A percentile compares a stretch with the other conserved stretches of the same genome.
Conservation (phyloP, 2,113 vertebrate species). For the Poeciliopsis retropinna region DNA sequence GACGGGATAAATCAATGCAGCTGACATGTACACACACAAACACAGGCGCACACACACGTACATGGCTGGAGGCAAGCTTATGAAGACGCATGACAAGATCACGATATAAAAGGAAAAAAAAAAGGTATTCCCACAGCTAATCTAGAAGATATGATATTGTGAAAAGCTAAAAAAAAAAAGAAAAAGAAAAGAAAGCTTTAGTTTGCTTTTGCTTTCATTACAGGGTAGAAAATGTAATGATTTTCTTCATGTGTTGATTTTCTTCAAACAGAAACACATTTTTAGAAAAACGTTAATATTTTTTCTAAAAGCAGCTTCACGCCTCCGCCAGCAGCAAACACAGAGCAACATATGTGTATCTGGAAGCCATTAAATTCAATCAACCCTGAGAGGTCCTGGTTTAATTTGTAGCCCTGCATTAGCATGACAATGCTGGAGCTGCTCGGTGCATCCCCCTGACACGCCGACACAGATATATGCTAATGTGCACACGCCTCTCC, state of each 20-base stretch:
- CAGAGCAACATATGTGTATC: not conserved
- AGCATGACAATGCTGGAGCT: constrained; percentile 66
- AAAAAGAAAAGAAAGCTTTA: no score
- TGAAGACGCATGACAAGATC: not conserved
- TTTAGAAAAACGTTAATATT: not conserved
- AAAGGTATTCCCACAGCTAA: not conserved
- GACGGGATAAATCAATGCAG: constrained; percentile 55
- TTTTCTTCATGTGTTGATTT: not conserved
- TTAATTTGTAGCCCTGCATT: constrained; percentile 62
- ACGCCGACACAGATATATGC: constrained; percentile 27
- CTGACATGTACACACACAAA: constrained; percentile 32
- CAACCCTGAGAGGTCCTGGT: constrained; percentile 52
- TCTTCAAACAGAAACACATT: not conserved
- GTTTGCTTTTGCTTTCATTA: not conserved
- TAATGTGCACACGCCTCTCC: constrained; percentile 10
- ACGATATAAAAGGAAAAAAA: not conserved
- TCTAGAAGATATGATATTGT: constrained; percentile 1
- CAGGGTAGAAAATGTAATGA: constrained; percentile 5
- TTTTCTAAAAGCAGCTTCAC: not conserved
- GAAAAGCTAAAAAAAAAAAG: not conserved
- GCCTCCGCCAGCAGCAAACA: not conserved
- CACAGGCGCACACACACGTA: not conserved
- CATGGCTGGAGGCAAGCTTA: not conserved
- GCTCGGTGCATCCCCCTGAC: constrained; percentile 27
- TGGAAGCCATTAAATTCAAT: constrained; percentile 58